Percentiles rank a stretch among this genome's conserved stretches.
Conservation (phyloP, 2,113 vertebrate genomes). For the Miniopterus natalensis region DNA sequence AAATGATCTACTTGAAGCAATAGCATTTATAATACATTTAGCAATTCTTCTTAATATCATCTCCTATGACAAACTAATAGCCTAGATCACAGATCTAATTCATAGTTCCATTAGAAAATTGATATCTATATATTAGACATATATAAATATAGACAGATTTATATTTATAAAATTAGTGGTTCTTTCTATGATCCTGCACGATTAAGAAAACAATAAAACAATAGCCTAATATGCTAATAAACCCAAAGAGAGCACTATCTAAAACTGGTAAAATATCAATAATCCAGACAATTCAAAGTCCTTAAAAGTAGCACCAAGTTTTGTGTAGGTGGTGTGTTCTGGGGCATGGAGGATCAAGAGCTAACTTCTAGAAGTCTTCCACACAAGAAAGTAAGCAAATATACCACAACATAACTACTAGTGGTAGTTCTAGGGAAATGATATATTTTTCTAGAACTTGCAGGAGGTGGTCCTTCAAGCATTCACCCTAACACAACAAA, state of each 20-base stretch:
- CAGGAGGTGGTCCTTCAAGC: background rate
- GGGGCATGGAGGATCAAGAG: background rate
- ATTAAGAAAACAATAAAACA: conserved; percentile 60
- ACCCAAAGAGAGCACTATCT: conserved; percentile 17
- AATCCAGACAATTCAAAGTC: background rate
- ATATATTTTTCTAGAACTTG: conserved; percentile 17
- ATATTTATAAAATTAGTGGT: conserved; percentile 17
- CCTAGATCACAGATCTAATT: background rate
- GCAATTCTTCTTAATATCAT: background rate
- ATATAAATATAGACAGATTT: background rate
- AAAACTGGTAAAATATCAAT: background rate
- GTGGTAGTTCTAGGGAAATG: background rate
- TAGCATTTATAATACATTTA: background rate
- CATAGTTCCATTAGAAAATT: background rate
- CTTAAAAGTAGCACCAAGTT: conserved; percentile 14
- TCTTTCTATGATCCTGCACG: background rate
- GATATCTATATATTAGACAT: background rate
- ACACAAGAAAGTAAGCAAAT: conserved; percentile 25
- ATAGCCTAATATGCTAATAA: background rate
- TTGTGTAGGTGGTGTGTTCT: background rate
- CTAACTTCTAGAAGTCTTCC: conserved; percentile 45
- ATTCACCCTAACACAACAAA: background rate
- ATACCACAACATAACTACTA: background rate
- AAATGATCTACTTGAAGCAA: conserved; percentile 36
- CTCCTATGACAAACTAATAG: conserved; percentile 22